Percentiles rank a stretch among this genome's conserved stretches.
Conservation (phyloP, 2,797 vertebrate genomes). For the Hybognathus amarus region DNA sequence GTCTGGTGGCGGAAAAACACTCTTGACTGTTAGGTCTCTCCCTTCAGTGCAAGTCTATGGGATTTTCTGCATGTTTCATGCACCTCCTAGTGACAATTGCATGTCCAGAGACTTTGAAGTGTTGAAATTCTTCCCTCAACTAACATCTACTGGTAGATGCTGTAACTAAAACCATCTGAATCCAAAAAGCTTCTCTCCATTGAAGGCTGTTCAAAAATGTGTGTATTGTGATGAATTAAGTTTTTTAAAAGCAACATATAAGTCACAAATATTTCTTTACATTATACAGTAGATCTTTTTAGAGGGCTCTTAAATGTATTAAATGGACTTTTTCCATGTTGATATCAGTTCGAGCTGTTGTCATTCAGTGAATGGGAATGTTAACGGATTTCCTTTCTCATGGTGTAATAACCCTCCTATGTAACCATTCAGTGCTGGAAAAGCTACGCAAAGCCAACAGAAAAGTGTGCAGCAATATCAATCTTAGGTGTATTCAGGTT, state of each 20-base stretch:
- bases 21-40: conserved; percentile 2
- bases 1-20: conserved; percentile 1
- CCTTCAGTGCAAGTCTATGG: not conserved
- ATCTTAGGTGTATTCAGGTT: not conserved
- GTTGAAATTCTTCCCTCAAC: not conserved
- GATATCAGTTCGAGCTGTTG: not conserved
- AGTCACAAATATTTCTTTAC: not conserved
- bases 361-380: not conserved
- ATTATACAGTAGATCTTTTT: not conserved
- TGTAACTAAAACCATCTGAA: not conserved
- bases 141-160: not conserved
- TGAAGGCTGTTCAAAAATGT: too few relatives aligned
- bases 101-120: not conserved
- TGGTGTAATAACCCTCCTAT: not conserved
- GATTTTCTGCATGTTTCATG: not conserved
- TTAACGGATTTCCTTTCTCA: not conserved
- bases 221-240: not conserved
- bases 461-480: not conserved
- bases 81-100: not conserved
- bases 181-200: not conserved
- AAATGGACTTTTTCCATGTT: not conserved
- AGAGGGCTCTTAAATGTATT: not conserved
- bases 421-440: not conserved
- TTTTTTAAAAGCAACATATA: not conserved
- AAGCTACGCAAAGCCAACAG: not conserved